Evolutionary conservation across 2,113 vertebrate species (phyloP), one percentile per base, ranked within the genome.

Genomic region (Nerophis ophidion): DNA sequence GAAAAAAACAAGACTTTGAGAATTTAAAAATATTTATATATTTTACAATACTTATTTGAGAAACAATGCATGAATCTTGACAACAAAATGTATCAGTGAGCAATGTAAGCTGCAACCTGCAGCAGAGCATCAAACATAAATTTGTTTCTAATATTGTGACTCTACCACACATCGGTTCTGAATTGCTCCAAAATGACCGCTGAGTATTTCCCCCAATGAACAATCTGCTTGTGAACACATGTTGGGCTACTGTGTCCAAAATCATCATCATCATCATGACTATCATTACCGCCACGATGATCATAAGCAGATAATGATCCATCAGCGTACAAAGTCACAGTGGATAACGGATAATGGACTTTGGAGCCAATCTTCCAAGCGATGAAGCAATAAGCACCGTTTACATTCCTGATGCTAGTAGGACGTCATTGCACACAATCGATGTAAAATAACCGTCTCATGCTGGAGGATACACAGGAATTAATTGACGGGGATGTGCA

Each of bases 311-410:
- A 44, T 44, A 44, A 44, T 44, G 40, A 11, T 12, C 61, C 79
- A 77, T 81, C 70, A 74, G 63, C 13, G 38, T 70, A 69, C 51
- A 71, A 71, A 54, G 68, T 77, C 75, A 73, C 51, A 15, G 55
- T 44, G 68, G 71, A 61, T 68, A 68, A 83, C 79, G 61, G 33
- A 66, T 68, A 76, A 60, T 61, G 67, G 71, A 63, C 51, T 44
- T 26, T 12, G 9, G 40, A 44, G 40, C 40, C 40, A 11, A 9
- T 44, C 38, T 17, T 48, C 75, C 79, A 84, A 84, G 80, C 49
- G 74, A 82, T 70, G 74, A 79, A 60, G 81, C 77, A 80, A 77
- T 80, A 82, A 87, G 81, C 81, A 77, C 78, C 72, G 68, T 86
- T 82, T 81, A 84, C 82, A 83, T 84, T 83, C 81, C 72, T n/a